Conservation (phyloP, 1,140 invertebrate genomes). For the Pogonomyrmex barbatus region DNA sequence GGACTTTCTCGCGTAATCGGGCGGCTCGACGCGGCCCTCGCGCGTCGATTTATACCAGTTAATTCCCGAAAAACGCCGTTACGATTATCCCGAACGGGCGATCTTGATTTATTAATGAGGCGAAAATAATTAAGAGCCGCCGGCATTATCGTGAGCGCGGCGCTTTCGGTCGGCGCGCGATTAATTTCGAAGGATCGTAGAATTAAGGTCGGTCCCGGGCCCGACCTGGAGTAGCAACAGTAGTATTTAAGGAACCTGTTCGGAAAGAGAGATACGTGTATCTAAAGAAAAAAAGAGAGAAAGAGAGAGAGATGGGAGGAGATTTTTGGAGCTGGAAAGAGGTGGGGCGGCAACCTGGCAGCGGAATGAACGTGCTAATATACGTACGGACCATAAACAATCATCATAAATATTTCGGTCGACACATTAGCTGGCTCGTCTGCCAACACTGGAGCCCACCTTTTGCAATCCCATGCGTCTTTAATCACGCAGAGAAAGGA, state of each 20-base stretch:
- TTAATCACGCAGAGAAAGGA: constrained; percentile 72
- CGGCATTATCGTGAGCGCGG: constrained; percentile 57
- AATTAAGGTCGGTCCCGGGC: constrained; percentile 59
- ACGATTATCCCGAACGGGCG: constrained; percentile 31
- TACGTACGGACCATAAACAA: constrained; percentile 84
- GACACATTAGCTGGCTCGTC: constrained; percentile 83
- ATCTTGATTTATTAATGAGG: constrained; percentile 74
- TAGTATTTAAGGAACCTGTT: constrained; percentile 74
- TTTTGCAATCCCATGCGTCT: constrained; percentile 69
- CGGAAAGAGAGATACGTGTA: constrained; percentile 5
- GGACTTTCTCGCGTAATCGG: constrained; percentile 49
- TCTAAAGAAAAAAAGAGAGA: background rate
- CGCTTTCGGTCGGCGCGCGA: constrained; percentile 48
- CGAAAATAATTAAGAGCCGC: constrained; percentile 71
- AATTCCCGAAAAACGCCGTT: constrained; percentile 53
- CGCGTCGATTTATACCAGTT: constrained; percentile 48
- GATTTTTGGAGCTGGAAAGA: background rate
- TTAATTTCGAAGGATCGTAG: constrained; percentile 62
- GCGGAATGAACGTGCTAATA: constrained; percentile 83
- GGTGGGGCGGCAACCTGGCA: constrained; percentile 54
- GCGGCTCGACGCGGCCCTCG: constrained; percentile 10
- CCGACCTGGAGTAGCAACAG: constrained; percentile 19
- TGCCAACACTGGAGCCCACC: constrained; percentile 80
- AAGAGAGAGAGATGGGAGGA: constrained; percentile 7
- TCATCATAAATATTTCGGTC: constrained; percentile 85